These are phyloP conservation scores for Corynorhinus townsendii DNA, from an alignment of 2,113 vertebrate genomes.

Conservation along the genomic window DNA sequence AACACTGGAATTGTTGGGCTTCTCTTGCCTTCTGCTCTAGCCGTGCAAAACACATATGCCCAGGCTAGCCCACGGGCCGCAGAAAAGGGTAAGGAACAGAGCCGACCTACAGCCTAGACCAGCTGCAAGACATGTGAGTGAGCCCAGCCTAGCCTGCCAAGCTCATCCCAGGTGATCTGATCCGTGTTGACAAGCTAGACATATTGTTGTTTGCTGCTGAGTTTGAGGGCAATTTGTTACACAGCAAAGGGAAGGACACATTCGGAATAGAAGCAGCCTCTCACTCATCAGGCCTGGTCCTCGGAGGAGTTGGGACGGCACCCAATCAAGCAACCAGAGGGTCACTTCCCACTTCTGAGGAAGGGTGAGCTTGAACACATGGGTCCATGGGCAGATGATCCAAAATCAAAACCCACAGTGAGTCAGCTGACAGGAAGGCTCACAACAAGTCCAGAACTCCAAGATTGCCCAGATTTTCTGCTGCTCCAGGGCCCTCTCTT, in stretches of 20 bases:
- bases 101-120: background rate
- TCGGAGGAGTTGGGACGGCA: background rate
- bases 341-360: background rate
- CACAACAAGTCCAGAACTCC: background rate
- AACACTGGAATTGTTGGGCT: background rate
- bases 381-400: too few species aligned
- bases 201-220: background rate
- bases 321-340: too few species aligned
- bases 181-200: background rate
- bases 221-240: background rate
- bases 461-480: background rate
- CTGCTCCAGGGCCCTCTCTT: too few species aligned
- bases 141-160: background rate
- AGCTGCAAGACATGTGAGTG: background rate
- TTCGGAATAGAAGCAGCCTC: rapidly evolving
- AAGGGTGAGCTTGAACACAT: background rate
- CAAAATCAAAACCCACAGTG: background rate
- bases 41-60: background rate
- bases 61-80: background rate
- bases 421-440: background rate
- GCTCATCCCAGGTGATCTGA: background rate
- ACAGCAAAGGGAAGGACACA: background rate
- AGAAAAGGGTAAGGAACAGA: background rate
- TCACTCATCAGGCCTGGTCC: background rate
- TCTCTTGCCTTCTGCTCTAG: background rate